Percentiles rank a stretch among this genome's conserved stretches.
Conservation (phyloP, 2,888 invertebrate species). For the Lithosia quadra region DNA sequence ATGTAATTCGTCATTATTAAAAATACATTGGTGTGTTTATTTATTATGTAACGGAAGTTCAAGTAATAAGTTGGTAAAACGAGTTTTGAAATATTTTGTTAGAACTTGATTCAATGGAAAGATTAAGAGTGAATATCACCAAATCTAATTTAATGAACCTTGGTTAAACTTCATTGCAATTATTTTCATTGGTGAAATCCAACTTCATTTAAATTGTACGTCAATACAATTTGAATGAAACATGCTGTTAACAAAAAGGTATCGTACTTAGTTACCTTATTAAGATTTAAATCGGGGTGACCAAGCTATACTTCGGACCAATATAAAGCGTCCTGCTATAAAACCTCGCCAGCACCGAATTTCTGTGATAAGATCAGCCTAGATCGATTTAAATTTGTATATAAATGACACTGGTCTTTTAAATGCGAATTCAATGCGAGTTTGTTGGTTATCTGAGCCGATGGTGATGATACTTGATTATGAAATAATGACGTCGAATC, state of each 20-base stretch:
- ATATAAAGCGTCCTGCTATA: conserved; percentile 3
- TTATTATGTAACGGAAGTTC: not conserved
- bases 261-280: not conserved
- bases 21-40: not conserved
- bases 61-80: too few species aligned
- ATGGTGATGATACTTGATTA: not conserved
- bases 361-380: not conserved
- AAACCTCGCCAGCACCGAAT: not conserved
- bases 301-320: not conserved
- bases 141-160: not conserved
- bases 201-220: too few species aligned
- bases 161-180: not conserved
- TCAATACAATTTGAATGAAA: conserved; percentile 1
- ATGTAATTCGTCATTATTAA: not conserved
- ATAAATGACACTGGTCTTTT: not conserved
- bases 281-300: not conserved
- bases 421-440: not conserved
- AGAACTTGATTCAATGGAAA: too few species aligned
- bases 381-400: conserved; percentile 2
- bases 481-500: not conserved
- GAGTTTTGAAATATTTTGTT: too few species aligned
- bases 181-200: not conserved
- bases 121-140: too few species aligned
- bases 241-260: not conserved
- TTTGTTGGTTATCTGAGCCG: not conserved